phyloP scores from a whole-genome alignment of 2,797 vertebrate species.

The Forpus xanthops region DNA sequence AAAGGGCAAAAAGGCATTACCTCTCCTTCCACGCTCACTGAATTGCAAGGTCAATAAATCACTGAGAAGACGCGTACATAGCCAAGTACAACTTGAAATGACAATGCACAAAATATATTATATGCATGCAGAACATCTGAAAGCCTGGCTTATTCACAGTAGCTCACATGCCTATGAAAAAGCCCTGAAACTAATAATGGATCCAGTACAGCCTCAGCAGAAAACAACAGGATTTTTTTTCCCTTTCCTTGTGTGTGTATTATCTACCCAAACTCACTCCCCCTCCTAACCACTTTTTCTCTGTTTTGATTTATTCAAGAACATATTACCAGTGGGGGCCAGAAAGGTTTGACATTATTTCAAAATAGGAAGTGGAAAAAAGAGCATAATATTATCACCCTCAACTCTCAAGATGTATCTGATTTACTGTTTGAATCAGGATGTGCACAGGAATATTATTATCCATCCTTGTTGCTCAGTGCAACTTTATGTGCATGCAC shows the following conservation, averaged over 20 bases:
- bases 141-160: background rate
- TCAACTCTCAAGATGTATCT: background rate
- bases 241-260: background rate
- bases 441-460: background rate
- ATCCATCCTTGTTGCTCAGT: background rate
- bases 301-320: background rate
- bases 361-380: background rate
- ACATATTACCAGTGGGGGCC: background rate
- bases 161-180: background rate
- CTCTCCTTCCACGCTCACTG: background rate
- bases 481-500: background rate
- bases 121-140: background rate
- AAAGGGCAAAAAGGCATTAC: background rate
- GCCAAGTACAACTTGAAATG: background rate
- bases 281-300: background rate
- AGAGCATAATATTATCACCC: background rate
- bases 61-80: rapidly evolving
- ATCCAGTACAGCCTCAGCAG: background rate
- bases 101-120: background rate
- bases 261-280: background rate
- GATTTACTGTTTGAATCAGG: constrained; percentile 1
- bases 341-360: background rate
- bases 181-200: background rate
- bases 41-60: background rate
- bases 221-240: background rate